Base-by-base conservation (phyloP, 1,140 invertebrate genomes). In the Drosophila grimshawi region DNA sequence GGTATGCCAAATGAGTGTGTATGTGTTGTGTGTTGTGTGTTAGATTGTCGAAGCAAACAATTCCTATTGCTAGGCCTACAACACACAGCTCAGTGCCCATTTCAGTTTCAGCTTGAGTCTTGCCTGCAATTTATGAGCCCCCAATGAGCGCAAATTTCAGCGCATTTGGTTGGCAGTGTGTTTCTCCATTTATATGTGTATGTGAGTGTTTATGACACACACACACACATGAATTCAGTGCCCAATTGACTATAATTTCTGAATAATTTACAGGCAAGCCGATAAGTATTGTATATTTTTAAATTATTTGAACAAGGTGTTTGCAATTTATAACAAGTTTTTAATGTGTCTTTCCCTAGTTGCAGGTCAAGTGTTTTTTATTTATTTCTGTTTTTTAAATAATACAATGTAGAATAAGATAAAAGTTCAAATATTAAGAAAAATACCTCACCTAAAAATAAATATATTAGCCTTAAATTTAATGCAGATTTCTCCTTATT, bases 91-190 rank as follows among this genome's bases (percentile, higher is more conserved):
- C 10, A 45, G 45, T 3, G 7, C 6, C 29, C 37, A 37, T 63
- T 45, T 61, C 19, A 39, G 30, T 59, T 45, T 61, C 19, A 39
- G 30, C 10, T 37, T 43, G 8, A 66, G 80, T 71, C 59, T 83
- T 71, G 80, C 33, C 67, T 49, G 72, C 81, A 83, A 83, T 83
- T 83, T 85, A 85, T 83, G 76, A 69, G 72, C 62, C 81, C 66
- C 57, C 70, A 83, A 83, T 83, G 80, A 83, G 77, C 73, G 80
- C 77, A 80, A 83, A 80, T 73, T 85, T 83, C 67, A 73, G 37
- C 52, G 56, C 35, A 61, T 52, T 57, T 65, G 52, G 48, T 41
- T 33, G 5, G 11, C 29, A 30, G 35, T 37, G 11, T 43, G 32
- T 46, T n/a, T 5, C 5, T 37, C 5, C 49, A 5, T 41, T 43